A percentile compares a stretch with the other conserved stretches of the same genome.
Evolutionary conservation across 1,140 invertebrate genomes (phyloP).

Genomic region (Odontomachus brunneus): DNA sequence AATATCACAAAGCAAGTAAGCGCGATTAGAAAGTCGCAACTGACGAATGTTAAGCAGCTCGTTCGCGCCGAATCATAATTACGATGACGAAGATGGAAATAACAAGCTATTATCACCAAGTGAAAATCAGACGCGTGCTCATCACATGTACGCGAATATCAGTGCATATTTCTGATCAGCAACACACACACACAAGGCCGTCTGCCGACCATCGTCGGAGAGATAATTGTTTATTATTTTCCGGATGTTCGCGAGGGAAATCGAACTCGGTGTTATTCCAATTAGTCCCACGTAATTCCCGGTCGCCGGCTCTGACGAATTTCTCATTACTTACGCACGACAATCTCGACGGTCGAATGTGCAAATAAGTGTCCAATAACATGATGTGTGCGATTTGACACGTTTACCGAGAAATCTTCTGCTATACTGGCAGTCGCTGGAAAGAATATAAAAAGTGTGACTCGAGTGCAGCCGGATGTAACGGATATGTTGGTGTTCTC

Average conservation of each 20-base stretch:
- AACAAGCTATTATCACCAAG: slow-evolving; percentile 1
- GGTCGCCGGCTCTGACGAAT: neutral
- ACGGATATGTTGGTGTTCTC: neutral
- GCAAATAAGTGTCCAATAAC: neutral
- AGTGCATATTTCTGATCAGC: neutral
- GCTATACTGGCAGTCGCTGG: too few relatives aligned
- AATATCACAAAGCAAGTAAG: slow-evolving; percentile 6
- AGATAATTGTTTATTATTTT: slow-evolving; percentile 51
- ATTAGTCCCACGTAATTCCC: neutral
- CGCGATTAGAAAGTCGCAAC: slow-evolving; percentile 3
- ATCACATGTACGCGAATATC: slow-evolving; percentile 9
- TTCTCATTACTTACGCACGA: neutral
- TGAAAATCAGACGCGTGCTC: neutral
- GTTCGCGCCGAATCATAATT: neutral
- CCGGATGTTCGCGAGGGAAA: slow-evolving; percentile 1
- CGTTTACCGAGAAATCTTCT: neutral
- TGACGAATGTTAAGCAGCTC: neutral
- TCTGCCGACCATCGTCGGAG: slow-evolving; percentile 17
- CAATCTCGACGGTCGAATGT: slow-evolving; percentile 1
- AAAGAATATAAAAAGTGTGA: too few relatives aligned
- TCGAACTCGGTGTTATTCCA: slow-evolving; percentile 6
- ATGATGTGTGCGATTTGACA: neutral
- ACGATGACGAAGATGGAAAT: slow-evolving; percentile 41
- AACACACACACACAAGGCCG: neutral
- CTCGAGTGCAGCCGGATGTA: neutral